Percentiles rank a stretch among this genome's conserved stretches.
Conservation (phyloP, 2,113 vertebrate genomes). For the Coracopsis vasa region DNA sequence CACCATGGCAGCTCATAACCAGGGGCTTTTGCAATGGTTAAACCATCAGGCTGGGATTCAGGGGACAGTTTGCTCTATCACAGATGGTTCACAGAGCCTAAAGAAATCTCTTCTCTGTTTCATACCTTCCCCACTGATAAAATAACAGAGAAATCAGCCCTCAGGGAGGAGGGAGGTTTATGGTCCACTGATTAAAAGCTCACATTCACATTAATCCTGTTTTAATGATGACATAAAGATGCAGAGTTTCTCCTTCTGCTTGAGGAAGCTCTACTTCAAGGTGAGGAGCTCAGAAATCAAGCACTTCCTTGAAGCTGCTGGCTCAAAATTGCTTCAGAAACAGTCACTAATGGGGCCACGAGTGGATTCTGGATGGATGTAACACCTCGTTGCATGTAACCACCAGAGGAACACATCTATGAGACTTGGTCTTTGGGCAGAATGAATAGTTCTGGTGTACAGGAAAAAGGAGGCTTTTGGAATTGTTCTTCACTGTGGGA, state of each 20-base stretch:
- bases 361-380: not conserved
- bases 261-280: not conserved
- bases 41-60: not conserved
- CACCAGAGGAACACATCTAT: not conserved
- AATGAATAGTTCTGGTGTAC: not conserved
- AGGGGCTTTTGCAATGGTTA: not conserved
- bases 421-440: not conserved
- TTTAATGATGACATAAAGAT: not conserved
- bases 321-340: not conserved
- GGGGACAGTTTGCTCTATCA: not conserved
- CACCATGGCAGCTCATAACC: not conserved
- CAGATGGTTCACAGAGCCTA: not conserved
- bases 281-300: not conserved
- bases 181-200: not conserved
- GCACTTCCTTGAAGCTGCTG: not conserved
- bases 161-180: not conserved
- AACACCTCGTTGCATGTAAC: rapidly evolving
- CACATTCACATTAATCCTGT: not conserved
- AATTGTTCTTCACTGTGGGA: not conserved
- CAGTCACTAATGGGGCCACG: not conserved
- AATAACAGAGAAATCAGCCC: not conserved
- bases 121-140: not conserved
- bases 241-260: not conserved
- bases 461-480: not conserved
- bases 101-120: not conserved